Conservation (phyloP, 2,113 vertebrate species). For the Ciconia stormi region DNA sequence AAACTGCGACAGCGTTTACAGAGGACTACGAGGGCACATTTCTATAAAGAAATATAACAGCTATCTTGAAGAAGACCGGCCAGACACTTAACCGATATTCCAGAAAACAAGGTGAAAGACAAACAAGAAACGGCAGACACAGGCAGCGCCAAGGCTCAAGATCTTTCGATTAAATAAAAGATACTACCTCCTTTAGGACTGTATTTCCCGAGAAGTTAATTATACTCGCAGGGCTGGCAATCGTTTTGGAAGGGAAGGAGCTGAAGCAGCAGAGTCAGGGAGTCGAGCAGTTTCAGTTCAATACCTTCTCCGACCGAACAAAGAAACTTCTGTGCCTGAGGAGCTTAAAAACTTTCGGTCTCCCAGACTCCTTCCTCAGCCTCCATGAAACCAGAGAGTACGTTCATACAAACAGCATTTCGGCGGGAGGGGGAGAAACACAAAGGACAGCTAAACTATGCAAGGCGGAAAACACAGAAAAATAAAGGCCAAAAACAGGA, state of each 20-base stretch:
- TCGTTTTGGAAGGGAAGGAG: background rate
- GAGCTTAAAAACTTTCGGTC: slow-evolving; percentile 50
- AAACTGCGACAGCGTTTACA: background rate
- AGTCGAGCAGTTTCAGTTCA: slow-evolving; percentile 13
- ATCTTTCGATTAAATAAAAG: background rate
- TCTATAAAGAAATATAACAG: background rate
- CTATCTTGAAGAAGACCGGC: background rate
- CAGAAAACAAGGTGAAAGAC: background rate
- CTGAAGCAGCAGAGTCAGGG: background rate
- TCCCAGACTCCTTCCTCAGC: background rate
- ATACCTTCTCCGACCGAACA: slow-evolving; percentile 57
- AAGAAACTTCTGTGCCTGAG: slow-evolving; percentile 69
- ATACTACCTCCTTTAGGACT: background rate
- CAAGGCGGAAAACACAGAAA: slow-evolving; percentile 4
- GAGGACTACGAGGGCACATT: background rate
- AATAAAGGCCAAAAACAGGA: slow-evolving; percentile 36
- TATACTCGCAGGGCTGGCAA: background rate
- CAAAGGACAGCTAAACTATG: background rate
- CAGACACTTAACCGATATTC: background rate
- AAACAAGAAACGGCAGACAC: background rate
- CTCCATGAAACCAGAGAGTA: background rate
- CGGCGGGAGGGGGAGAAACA: background rate
- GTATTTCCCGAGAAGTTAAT: background rate
- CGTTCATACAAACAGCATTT: background rate
- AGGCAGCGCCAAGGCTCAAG: background rate